Evolutionary conservation across 2,797 vertebrate species (phyloP).

Genomic region (Pangasius macronema): DNA sequence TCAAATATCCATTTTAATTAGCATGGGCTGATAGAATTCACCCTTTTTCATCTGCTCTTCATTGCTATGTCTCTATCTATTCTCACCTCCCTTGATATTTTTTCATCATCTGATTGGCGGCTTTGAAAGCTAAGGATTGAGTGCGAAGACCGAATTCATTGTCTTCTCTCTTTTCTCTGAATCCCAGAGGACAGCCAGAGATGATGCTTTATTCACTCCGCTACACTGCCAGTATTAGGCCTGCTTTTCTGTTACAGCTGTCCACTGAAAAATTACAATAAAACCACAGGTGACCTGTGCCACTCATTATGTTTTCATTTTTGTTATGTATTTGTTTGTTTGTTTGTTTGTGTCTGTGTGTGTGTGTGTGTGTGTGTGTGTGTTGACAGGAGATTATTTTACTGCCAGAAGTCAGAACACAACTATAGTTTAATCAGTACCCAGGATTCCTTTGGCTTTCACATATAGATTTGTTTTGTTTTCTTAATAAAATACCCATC

Average conservation of each 20-base stretch:
- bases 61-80: constrained; percentile 29
- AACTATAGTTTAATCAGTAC: background rate
- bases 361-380: background rate
- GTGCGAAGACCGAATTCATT: constrained; percentile 41
- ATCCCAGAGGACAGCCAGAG: constrained; percentile 40
- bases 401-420: background rate
- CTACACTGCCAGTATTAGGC: constrained; percentile 35
- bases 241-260: constrained; percentile 11
- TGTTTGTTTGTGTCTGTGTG: background rate
- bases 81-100: constrained; percentile 22
- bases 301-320: constrained; percentile 3
- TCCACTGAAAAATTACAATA: background rate
- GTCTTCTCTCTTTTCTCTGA: constrained; percentile 37
- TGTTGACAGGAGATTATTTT: background rate
- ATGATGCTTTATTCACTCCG: constrained; percentile 36
- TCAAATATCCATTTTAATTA: constrained; percentile 48
- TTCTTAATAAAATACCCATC: background rate
- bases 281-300: background rate
- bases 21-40: constrained; percentile 33
- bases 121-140: constrained; percentile 49
- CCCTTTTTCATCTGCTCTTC: constrained; percentile 39
- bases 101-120: constrained; percentile 44
- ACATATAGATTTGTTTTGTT: background rate
- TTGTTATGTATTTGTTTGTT: background rate
- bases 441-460: background rate